phyloP scores from a whole-genome alignment of 2,888 invertebrate genomes.

The Amphipyra berbera region DNA sequence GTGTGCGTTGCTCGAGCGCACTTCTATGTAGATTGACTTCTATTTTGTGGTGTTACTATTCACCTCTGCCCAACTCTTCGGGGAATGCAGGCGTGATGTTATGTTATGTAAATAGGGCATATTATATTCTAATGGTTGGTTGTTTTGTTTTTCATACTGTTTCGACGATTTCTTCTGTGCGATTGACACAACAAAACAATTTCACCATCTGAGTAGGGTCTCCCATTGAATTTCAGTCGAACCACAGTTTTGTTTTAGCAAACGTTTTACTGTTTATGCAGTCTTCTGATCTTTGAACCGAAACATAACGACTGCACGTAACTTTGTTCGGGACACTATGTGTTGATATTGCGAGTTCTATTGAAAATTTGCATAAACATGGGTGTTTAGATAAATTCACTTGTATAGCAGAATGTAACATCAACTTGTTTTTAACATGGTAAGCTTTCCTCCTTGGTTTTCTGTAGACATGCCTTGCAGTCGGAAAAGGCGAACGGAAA shows the following conservation, averaged over 20 bases:
- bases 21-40: no score
- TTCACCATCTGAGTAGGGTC: slow-evolving; percentile 14
- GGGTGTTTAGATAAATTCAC: slow-evolving; percentile 6
- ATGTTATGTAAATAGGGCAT: no score
- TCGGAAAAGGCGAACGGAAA: no score
- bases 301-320: slow-evolving; percentile 33
- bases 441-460: no score
- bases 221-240: slow-evolving; percentile 27
- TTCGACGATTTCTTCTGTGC: neutral
- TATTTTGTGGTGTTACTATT: no score
- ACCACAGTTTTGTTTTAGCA: slow-evolving; percentile 26
- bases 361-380: slow-evolving; percentile 30
- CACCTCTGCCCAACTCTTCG: no score
- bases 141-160: slow-evolving; percentile 12
- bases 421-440: neutral
- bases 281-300: slow-evolving; percentile 34
- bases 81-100: no score
- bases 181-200: slow-evolving; percentile 26
- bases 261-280: slow-evolving; percentile 20
- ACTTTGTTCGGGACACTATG: slow-evolving; percentile 43
- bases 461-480: no score
- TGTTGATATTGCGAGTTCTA: slow-evolving; percentile 38
- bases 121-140: no score
- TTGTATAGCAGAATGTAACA: neutral
- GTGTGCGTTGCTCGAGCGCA: no score